Evolutionary conservation across 2,113 vertebrate genomes (phyloP), one percentile per base, ranked within the genome.

Genomic region (Kryptolebias marmoratus): DNA sequence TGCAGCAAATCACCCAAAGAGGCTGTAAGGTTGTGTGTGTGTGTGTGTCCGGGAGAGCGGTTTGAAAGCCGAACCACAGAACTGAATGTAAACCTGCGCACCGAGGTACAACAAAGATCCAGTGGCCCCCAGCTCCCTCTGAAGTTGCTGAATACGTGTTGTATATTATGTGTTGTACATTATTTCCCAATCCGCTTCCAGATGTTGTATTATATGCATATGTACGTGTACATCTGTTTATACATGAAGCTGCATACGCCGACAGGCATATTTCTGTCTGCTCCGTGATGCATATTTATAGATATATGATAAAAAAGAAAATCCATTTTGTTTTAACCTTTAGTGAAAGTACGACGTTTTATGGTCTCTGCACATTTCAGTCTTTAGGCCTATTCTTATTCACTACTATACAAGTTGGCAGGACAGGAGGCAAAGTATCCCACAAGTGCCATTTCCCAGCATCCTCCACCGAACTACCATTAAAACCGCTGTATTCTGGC

Each of bases 401-500:
- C 73, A 67, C 56, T 85, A 87, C 77, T 82, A 75, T 45, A 83
- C 83, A 85, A 81, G 80, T 85, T 82, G 80, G 89, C 87, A 88
- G 87, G 84, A 80, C 84, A 85, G 88, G 82, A 91, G 83, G 66
- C 81, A 75, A 83, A 77, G 73, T 84, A 80, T 91, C 84, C 82
- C 90, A 88, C 84, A 92, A 91, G 92, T 93, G 92, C 93, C 91
- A 90, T 91, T 93, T 90, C 78, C 80, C 85, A 86, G 62, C 75
- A 81, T 82, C 75, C 75, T 76, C 61, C 76, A 79, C 81, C 77
- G 31, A 87, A 80, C 57, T 75, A 77, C 73, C 77, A 66, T 32
- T 79, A 82, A 39, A 77, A 64, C 58, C 74, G 73, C 64, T 39
- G 5, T 63, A 56, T 58, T 73, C 75, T 48, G 66, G 83, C 66